These are phyloP conservation scores for Eufriesea mexicana DNA, from an alignment of 1,140 invertebrate species.

Conservation along the genomic window DNA sequence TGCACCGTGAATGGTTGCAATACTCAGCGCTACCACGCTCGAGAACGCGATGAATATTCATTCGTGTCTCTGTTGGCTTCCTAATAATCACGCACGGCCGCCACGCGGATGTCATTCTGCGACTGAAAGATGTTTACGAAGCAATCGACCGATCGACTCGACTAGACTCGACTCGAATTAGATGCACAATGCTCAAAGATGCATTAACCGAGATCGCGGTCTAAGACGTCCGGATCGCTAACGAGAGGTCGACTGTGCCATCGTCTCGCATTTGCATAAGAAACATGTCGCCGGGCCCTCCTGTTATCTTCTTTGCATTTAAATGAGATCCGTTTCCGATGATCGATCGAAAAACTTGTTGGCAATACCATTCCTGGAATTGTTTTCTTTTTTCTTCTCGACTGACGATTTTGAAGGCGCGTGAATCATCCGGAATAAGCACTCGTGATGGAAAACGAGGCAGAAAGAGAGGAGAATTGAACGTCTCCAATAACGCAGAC, in stretches of 20 bases:
- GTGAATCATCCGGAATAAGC: not conserved
- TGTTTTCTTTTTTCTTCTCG: not conserved
- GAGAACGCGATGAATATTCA: constrained; percentile 51
- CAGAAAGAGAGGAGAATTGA: not conserved
- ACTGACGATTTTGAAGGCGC: not conserved
- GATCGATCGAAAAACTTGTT: not conserved
- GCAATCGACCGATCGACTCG: constrained; percentile 12
- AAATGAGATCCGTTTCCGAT: not conserved
- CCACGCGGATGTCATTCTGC: not conserved
- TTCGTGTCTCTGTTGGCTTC: not conserved
- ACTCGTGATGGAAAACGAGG: not conserved
- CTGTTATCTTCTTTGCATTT: constrained; percentile 9
- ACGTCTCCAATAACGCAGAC: too few relatives aligned
- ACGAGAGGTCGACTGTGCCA: not conserved
- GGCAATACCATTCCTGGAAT: not conserved
- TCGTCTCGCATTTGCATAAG: constrained; percentile 17
- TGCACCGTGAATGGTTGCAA: not conserved
- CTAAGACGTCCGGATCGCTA: not conserved
- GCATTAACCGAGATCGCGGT: not conserved
- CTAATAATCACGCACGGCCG: constrained; percentile 22
- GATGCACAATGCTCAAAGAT: not conserved
- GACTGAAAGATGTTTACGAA: constrained; percentile 34
- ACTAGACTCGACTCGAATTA: not conserved
- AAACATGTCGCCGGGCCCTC: not conserved
- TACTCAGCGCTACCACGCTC: not conserved